Conservation (phyloP, 2,113 vertebrate species). For the Antechinus stuartii region DNA sequence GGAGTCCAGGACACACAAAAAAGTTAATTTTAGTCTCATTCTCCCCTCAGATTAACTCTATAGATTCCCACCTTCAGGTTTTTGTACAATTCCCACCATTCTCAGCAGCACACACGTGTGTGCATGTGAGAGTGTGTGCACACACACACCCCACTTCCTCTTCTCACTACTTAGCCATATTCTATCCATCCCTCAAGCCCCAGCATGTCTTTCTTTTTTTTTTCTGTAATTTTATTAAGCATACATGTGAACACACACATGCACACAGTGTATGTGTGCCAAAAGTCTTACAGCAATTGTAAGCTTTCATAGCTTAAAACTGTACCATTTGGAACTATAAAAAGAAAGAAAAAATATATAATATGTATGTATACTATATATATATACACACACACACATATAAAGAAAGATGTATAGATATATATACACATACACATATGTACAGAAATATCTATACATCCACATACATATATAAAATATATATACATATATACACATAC, state of each 20-base stretch:
- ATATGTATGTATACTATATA: not conserved
- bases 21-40: not conserved
- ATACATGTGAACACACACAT: not conserved
- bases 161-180: constrained; percentile 5
- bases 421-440: too few relatives aligned
- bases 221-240: not conserved
- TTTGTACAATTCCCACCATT: not conserved
- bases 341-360: not conserved
- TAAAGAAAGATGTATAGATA: too few relatives aligned
- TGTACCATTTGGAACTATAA: not conserved
- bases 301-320: not conserved
- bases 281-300: not conserved
- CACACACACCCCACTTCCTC: constrained; percentile 14
- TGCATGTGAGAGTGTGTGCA: too few relatives aligned
- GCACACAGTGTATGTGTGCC: too few relatives aligned
- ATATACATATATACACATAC: too few relatives aligned
- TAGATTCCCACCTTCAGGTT: not conserved
- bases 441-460: too few relatives aligned
- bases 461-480: too few relatives aligned
- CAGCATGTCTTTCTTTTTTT: not conserved
- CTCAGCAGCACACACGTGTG: too few relatives aligned
- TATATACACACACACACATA: too few relatives aligned
- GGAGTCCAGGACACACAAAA: not conserved
- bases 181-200: not conserved
- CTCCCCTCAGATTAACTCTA: not conserved